A percentile compares a stretch with the other conserved stretches of the same genome.
These are phyloP conservation scores for Choloepus hoffmanni DNA, from an alignment of 2,113 vertebrate genomes.

Conservation along the genomic window DNA sequence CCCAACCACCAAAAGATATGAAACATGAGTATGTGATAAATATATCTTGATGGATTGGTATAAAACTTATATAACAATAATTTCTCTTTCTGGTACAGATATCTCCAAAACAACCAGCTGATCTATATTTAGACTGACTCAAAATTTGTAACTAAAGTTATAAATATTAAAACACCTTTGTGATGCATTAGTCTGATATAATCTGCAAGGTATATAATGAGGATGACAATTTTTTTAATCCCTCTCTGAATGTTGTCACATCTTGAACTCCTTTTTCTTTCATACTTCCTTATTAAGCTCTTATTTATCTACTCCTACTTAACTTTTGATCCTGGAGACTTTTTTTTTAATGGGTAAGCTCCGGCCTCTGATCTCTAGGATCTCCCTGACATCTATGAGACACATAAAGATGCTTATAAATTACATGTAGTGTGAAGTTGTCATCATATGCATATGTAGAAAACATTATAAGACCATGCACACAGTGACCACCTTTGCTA, in stretches of 20 bases:
- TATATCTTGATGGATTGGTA: background rate
- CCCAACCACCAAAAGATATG: background rate
- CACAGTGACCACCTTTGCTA: background rate
- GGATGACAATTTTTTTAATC: background rate
- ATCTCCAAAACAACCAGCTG: background rate
- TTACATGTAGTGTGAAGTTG: background rate
- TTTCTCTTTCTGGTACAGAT: background rate
- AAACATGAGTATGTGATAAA: conserved; percentile 20
- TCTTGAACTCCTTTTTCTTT: conserved; percentile 18
- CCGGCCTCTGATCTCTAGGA: background rate
- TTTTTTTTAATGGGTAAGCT: background rate
- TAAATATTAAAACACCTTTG: background rate
- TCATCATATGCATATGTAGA: background rate
- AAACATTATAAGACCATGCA: background rate
- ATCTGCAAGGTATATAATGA: background rate
- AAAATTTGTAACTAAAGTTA: background rate
- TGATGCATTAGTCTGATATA: background rate
- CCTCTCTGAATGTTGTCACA: background rate
- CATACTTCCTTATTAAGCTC: background rate
- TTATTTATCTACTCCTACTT: background rate
- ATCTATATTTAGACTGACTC: background rate
- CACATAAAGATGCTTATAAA: background rate
- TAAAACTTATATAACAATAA: conserved; percentile 18
- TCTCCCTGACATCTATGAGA: background rate
- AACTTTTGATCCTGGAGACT: background rate